Evolutionary conservation across 92 coral and sea anemone genomes (phyloP).

Genomic region (Epizoanthus ramosus): DNA sequence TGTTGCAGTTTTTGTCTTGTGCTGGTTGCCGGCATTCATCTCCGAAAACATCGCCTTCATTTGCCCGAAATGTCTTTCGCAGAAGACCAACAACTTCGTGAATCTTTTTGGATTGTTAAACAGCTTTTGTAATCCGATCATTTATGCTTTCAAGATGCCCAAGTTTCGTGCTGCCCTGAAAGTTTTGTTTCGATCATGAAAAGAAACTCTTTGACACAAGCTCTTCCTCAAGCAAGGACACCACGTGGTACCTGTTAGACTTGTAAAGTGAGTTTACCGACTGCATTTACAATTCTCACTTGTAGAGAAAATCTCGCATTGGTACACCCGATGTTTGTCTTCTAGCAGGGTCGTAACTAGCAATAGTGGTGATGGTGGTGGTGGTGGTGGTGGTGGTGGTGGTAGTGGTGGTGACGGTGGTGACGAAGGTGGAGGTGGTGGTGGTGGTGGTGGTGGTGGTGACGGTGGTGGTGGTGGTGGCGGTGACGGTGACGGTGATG

Average conservation of each 20-base stretch:
- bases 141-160: constrained; percentile 40
- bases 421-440: too few relatives aligned
- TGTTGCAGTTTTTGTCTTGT: constrained; percentile 10
- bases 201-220: neutral
- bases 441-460: too few relatives aligned
- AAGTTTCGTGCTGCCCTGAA: constrained; percentile 34
- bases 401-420: too few relatives aligned
- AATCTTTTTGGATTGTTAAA: constrained; percentile 32
- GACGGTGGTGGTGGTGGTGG: too few relatives aligned
- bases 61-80: constrained; percentile 30
- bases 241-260: constrained; percentile 9
- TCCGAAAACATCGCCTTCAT: constrained; percentile 13
- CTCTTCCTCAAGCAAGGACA: constrained; percentile 12
- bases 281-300: too few relatives aligned
- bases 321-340: too few relatives aligned
- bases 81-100: constrained; percentile 25
- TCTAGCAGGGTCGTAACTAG: too few relatives aligned
- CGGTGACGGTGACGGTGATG: too few relatives aligned
- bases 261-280: too few relatives aligned
- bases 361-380: too few relatives aligned
- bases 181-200: neutral
- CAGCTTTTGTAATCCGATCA: constrained; percentile 42
- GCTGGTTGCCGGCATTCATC: constrained; percentile 27
- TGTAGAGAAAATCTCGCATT: too few relatives aligned
- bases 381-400: too few relatives aligned